A percentile compares a stretch with the other conserved stretches of the same genome.
These are phyloP conservation scores for Mythimna impura DNA, from an alignment of 2,888 invertebrate genomes.

Conservation along the genomic window DNA sequence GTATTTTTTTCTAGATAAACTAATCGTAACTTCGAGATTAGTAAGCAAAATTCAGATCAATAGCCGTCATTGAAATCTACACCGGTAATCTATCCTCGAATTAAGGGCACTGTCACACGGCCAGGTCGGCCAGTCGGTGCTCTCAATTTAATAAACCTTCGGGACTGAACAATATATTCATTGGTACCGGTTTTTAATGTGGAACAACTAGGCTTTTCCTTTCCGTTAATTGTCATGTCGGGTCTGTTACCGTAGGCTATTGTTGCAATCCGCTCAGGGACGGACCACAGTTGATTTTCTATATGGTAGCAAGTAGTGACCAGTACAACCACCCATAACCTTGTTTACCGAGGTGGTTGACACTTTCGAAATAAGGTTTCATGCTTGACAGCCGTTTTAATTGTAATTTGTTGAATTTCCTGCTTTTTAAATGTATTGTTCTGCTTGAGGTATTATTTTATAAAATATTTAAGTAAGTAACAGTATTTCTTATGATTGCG, in stretches of 20 bases:
- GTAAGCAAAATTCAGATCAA: conserved; percentile 32
- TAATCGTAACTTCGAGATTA: too few species aligned
- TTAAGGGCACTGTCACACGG: conserved; percentile 59
- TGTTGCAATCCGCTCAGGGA: conserved; percentile 60
- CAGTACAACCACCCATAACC: conserved; percentile 28
- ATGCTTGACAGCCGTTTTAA: conserved; percentile 36
- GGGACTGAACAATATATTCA: conserved; percentile 58
- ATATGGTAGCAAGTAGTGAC: conserved; percentile 17
- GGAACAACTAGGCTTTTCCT: conserved; percentile 75
- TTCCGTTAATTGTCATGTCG: conserved; percentile 79
- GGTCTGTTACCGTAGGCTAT: conserved; percentile 64
- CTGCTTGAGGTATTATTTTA: conserved; percentile 8
- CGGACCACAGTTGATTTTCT: conserved; percentile 27
- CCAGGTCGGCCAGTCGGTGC: conserved; percentile 35
- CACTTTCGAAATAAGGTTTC: conserved; percentile 50
- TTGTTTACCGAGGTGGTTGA: conserved; percentile 53
- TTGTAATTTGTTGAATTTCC: conserved; percentile 48
- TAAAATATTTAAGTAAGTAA: background rate
- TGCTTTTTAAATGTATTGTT: conserved; percentile 36
- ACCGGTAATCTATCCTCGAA: conserved; percentile 57
- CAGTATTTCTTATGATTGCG: background rate
- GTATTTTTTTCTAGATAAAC: background rate
- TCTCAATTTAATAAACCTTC: conserved; percentile 59
- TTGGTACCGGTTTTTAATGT: conserved; percentile 66
- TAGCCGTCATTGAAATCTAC: conserved; percentile 46